Evolutionary conservation across 2,888 invertebrate genomes (phyloP), one percentile per base, ranked within the genome.

Genomic region (Hypsopygia costalis): DNA sequence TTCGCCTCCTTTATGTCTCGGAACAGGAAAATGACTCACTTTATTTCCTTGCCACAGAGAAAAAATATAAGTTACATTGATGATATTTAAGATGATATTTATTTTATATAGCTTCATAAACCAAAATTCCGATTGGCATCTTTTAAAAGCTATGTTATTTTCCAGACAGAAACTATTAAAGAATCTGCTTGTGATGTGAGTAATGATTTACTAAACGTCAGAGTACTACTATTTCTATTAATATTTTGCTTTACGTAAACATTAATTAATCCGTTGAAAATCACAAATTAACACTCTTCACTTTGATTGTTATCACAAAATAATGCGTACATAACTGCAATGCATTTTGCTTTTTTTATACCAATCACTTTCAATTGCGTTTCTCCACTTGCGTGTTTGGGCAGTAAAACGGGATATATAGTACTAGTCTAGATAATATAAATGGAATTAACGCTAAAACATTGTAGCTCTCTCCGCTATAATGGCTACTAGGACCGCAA

Each of bases 401-500:
- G 51, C 55, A 58, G 50, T 50, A 44, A 43, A 46, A 43, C 44
- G 46, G 46, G 43, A 34, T 44, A 27, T 37, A 34, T n/a, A n/a
- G n/a, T n/a, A n/a, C n/a, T n/a, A 36, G 27, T 34, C 30, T 46
- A 46, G 37, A 39, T 39, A 41, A 51, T 44, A 41, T 50, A 9
- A 47, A 42, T 47, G 25, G 38, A 36, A 29, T 44, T 44, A 31
- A 40, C 34, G 16, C 16, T 16, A 16, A 30, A 31, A 31, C 31
- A 25, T 37, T 22, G 27, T 33, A 10, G 25, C 4, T 16, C 4
- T 16, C 2, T 25, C 21, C 30, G 27, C 36, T 42, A 35, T 44
- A 37, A 40, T 42, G 41, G 49, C 50, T 53, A 46, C 55, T 55
- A 54, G 49, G 52, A 49, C 47, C 52, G 46, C 32, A 47, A 47